Conservation (phyloP, 2,888 invertebrate genomes). For the Aproaerema taeniolella region DNA sequence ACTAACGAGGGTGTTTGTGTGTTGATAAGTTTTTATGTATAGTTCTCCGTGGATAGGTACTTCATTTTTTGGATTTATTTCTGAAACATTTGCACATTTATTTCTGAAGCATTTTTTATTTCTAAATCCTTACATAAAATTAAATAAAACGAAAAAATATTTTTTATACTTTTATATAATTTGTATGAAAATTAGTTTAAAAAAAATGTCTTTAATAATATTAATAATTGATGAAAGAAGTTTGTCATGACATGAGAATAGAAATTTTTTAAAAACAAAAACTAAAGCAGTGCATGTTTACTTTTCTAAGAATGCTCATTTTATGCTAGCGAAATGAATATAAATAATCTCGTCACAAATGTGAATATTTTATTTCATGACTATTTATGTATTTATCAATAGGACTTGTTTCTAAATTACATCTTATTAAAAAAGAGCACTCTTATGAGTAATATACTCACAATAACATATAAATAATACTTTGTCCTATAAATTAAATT, state of each 20-base stretch:
- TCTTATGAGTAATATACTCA: constrained; percentile 18
- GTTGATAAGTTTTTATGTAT: no score
- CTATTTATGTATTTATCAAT: constrained; percentile 8
- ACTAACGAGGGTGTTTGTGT: no score
- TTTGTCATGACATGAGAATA: constrained; percentile 54
- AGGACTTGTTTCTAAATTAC: constrained; percentile 14
- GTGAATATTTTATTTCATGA: constrained; percentile 5
- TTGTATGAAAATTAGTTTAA: constrained; percentile 66
- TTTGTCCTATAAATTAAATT: constrained; percentile 19
- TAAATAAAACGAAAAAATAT: constrained; percentile 8
- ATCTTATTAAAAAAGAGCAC: constrained; percentile 19
- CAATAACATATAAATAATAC: constrained; percentile 29
- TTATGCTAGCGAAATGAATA: constrained; percentile 10
- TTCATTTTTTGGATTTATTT: no score
- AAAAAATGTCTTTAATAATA: constrained; percentile 69
- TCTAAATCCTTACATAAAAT: no score
- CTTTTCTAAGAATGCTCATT: constrained; percentile 36
- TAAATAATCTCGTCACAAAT: constrained; percentile 13
- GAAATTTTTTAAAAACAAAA: constrained; percentile 41
- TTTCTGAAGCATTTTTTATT: no score
- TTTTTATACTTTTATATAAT: constrained; percentile 66
- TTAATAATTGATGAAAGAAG: constrained; percentile 48
- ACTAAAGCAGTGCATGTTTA: constrained; percentile 33
- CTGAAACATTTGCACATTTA: no score
- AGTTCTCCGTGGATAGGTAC: no score